Evolutionary conservation across 2,797 vertebrate genomes (phyloP).

Genomic region (Lemur catta): DNA sequence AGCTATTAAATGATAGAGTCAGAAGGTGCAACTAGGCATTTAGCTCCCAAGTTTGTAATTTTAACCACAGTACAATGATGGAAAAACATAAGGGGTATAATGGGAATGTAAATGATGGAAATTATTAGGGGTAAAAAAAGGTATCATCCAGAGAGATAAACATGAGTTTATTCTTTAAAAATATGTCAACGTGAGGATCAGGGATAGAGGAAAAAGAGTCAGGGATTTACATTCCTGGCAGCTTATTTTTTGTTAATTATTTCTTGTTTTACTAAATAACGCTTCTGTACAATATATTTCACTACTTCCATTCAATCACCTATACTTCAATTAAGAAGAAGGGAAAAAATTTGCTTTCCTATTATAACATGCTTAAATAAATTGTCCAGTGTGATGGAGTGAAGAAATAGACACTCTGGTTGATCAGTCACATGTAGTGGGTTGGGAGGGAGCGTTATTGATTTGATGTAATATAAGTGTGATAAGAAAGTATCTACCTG

Average conservation of each 20-base stretch:
- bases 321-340: background rate
- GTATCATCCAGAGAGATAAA: background rate
- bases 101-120: background rate
- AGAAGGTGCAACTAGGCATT: background rate
- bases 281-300: background rate
- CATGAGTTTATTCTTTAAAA: background rate
- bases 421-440: background rate
- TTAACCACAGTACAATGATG: background rate
- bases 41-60: background rate
- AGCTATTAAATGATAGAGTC: background rate
- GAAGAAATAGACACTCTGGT: background rate
- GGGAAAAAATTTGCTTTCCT: background rate
- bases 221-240: background rate
- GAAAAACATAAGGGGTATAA: background rate
- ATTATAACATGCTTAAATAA: background rate
- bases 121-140: background rate
- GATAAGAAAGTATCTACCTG: background rate
- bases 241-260: background rate
- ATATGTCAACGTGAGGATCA: background rate
- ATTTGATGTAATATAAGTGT: background rate
- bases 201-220: background rate
- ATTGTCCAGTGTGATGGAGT: background rate
- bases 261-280: background rate
- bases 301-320: slow-evolving; percentile 2
- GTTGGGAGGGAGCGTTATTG: background rate